Evolutionary conservation across 2,888 invertebrate species (phyloP).

Genomic region (Rhagonycha lutea): DNA sequence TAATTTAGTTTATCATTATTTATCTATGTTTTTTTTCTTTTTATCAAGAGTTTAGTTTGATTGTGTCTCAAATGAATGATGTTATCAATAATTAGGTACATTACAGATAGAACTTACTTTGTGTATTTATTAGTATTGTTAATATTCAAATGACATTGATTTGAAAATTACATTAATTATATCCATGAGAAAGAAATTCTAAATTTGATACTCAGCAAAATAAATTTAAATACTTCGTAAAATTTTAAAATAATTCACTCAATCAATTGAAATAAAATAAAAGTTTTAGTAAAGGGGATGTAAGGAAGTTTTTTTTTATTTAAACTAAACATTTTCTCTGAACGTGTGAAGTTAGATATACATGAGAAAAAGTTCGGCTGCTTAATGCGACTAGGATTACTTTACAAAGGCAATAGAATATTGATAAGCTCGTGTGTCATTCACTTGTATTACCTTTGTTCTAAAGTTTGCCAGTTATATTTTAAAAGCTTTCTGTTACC

Average conservation of each 20-base stretch:
- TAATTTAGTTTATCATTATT: too few relatives aligned
- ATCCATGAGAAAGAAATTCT: too few relatives aligned
- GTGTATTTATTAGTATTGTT: too few relatives aligned
- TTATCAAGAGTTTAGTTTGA: too few relatives aligned
- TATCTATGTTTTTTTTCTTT: too few relatives aligned
- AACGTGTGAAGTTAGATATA: slow-evolving; percentile 1
- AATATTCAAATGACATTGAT: too few relatives aligned
- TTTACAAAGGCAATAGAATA: slow-evolving; percentile 19
- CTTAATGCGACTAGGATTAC: slow-evolving; percentile 19
- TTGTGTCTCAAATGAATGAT: too few relatives aligned
- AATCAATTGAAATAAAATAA: neutral
- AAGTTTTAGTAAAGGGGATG: neutral
- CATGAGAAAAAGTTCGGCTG: neutral
- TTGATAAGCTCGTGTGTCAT: slow-evolving; percentile 23
- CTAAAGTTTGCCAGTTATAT: neutral
- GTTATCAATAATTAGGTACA: too few relatives aligned
- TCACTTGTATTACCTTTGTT: slow-evolving; percentile 11
- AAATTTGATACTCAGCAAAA: neutral
- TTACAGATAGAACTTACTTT: too few relatives aligned
- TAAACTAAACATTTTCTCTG: neutral
- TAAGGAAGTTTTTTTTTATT: neutral
- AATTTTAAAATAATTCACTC: neutral
- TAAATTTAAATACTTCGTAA: neutral
- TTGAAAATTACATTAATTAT: too few relatives aligned
- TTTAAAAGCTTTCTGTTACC: neutral